phyloP scores from a whole-genome alignment of 2,113 vertebrate species.

The Xenotilapia flavipinnis region DNA sequence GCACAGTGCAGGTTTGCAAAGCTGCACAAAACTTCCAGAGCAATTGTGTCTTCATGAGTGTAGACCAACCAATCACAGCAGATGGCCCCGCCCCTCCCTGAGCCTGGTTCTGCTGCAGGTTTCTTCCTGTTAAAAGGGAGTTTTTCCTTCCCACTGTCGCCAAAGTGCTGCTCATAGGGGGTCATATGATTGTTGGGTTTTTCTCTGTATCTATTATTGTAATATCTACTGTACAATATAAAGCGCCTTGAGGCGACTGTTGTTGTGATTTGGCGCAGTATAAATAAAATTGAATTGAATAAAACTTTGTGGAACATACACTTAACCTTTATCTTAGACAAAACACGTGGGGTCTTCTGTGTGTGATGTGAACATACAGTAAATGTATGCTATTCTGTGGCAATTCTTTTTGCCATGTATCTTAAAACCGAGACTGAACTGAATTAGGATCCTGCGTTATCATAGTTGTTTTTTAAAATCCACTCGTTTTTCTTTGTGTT shows the following conservation, averaged over 20 bases:
- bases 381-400: background rate
- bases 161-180: background rate
- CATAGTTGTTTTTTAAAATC: background rate
- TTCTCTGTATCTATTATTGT: background rate
- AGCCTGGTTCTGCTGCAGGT: fast-evolving
- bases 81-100: background rate
- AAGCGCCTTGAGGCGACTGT: fast-evolving
- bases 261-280: background rate
- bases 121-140: background rate
- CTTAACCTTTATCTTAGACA: background rate
- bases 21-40: background rate
- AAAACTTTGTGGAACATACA: background rate
- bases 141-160: background rate
- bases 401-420: background rate
- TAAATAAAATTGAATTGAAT: background rate
- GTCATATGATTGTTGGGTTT: background rate
- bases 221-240: background rate
- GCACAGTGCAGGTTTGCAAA: background rate
- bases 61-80: fast-evolving
- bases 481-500: background rate
- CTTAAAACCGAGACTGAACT: background rate
- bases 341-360: fast-evolving
- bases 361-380: background rate
- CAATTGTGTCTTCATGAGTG: background rate
- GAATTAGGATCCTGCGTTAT: fast-evolving